Conservation (phyloP, 2,888 invertebrate species). For the Parnassius apollo region DNA sequence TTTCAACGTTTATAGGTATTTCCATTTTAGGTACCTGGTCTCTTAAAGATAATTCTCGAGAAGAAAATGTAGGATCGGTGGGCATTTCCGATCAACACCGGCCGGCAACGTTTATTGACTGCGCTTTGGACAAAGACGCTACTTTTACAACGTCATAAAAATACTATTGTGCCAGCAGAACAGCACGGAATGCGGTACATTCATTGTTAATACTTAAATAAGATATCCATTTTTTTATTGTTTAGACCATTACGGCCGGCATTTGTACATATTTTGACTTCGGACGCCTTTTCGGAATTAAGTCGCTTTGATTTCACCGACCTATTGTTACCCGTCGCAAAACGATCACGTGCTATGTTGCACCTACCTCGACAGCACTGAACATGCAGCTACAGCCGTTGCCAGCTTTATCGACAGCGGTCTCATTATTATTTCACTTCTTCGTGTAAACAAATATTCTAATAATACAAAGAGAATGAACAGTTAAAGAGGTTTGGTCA, state of each 20-base stretch:
- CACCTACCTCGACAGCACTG: conserved; percentile 7
- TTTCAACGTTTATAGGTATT: too few relatives aligned
- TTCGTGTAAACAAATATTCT: conserved; percentile 23
- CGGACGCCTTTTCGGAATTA: conserved; percentile 50
- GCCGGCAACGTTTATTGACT: conserved; percentile 62
- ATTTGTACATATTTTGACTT: conserved; percentile 79
- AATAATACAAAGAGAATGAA: conserved; percentile 29
- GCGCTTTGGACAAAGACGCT: conserved; percentile 67
- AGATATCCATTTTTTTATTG: conserved; percentile 77
- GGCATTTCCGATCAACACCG: conserved; percentile 41
- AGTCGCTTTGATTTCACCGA: conserved; percentile 59
- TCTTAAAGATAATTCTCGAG: conserved; percentile 21
- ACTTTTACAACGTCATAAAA: conserved; percentile 69
- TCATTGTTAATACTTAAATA: conserved; percentile 76
- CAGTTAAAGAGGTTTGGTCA: conserved; percentile 30
- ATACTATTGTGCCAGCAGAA: conserved; percentile 63
- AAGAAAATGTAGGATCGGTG: conserved; percentile 33
- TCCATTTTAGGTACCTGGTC: conserved; percentile 12
- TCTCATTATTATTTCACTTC: conserved; percentile 21
- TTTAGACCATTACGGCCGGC: conserved; percentile 66
- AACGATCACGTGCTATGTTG: conserved; percentile 55
- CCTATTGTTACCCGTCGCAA: conserved; percentile 54
- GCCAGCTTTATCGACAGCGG: conserved; percentile 21
- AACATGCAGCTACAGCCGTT: background rate
- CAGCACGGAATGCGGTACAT: conserved; percentile 64